These are phyloP conservation scores for Callitettix versicolor DNA, from an alignment of 1,140 invertebrate species.

Conservation along the genomic window DNA sequence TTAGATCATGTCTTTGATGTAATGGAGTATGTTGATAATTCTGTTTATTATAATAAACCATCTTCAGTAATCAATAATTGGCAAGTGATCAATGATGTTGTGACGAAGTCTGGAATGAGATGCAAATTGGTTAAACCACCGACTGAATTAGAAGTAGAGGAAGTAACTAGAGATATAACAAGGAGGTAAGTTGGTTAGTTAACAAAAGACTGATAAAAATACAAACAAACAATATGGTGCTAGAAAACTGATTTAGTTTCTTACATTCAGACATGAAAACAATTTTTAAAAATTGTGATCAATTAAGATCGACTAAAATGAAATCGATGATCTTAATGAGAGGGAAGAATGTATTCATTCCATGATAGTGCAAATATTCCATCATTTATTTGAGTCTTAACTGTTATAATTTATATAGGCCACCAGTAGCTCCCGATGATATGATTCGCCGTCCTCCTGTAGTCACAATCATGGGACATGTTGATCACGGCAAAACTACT, in stretches of 20 bases:
- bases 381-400: too few species aligned
- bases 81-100: constrained; percentile 48
- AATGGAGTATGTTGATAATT: constrained; percentile 50
- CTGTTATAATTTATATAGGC: constrained; percentile 29
- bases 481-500: constrained; percentile 99
- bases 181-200: constrained; percentile 19
- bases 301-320: too few species aligned
- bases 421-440: constrained; percentile 47
- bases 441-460: constrained; percentile 69
- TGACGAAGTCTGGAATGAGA: constrained; percentile 51
- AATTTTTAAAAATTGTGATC: too few species aligned
- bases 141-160: constrained; percentile 30
- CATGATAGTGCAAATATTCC: too few species aligned
- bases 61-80: constrained; percentile 38
- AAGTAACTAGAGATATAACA: constrained; percentile 28
- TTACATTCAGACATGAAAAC: too few species aligned
- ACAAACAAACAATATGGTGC: too few species aligned
- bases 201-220: too few species aligned
- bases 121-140: constrained; percentile 42
- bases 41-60: constrained; percentile 39
- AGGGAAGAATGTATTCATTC: too few species aligned
- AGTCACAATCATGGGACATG: constrained; percentile 98
- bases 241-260: too few species aligned
- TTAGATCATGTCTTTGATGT: constrained; percentile 57
- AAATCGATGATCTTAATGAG: too few species aligned